phyloP scores from a whole-genome alignment of 2,113 vertebrate species.

The Chionis minor region DNA sequence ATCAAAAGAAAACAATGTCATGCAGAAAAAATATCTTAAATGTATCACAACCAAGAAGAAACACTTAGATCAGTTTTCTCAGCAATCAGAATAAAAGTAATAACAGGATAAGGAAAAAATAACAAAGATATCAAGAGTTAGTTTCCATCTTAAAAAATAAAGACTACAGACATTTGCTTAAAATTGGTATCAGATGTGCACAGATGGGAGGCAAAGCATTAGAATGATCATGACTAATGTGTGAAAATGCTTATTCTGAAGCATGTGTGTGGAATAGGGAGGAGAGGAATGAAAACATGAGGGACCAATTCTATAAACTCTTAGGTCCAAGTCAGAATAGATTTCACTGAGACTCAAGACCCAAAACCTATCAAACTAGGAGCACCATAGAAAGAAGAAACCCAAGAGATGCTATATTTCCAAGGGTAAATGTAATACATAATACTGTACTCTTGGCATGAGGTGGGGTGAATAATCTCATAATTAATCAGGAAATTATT shows the following conservation, averaged over 20 bases:
- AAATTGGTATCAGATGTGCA: not conserved
- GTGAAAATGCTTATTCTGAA: not conserved
- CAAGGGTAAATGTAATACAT: not conserved
- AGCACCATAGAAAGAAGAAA: not conserved
- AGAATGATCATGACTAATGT: not conserved
- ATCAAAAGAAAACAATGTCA: not conserved
- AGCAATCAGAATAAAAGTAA: not conserved
- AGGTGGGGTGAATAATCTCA: not conserved
- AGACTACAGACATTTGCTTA: not conserved
- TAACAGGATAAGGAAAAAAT: not conserved
- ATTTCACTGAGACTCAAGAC: not conserved
- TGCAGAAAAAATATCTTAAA: not conserved
- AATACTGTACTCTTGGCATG: not conserved
- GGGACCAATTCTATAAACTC: not conserved
- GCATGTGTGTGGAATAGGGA: not conserved
- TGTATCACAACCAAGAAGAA: not conserved
- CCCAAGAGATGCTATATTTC: not conserved
- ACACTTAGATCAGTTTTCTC: not conserved
- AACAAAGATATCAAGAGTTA: not conserved
- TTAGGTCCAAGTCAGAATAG: not conserved
- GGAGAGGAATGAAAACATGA: not conserved
- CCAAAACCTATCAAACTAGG: not conserved
- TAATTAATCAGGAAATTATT: not conserved
- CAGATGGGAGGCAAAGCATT: not conserved
- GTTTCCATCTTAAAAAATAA: not conserved